phyloP scores from a whole-genome alignment of 2,797 vertebrate species.

The Trachurus trachurus region DNA sequence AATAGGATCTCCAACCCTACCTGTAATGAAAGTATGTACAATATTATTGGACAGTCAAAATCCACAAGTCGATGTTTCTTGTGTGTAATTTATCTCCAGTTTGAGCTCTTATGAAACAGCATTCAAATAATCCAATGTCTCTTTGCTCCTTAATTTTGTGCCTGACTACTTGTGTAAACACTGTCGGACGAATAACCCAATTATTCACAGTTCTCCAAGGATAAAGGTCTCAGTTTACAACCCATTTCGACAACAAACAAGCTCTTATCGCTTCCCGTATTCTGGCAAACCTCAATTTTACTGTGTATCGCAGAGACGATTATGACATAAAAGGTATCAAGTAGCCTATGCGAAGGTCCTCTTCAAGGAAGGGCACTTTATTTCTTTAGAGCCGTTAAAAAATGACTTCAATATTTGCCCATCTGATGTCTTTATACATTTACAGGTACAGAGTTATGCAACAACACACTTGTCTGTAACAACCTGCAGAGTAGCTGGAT shows the following conservation, averaged over 20 bases:
- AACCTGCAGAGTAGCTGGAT: not conserved
- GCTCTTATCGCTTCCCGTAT: not conserved
- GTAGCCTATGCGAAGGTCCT: not conserved
- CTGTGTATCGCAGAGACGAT: not conserved
- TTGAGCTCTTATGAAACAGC: not conserved
- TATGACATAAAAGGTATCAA: not conserved
- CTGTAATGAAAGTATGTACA: no score
- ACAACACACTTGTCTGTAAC: not conserved
- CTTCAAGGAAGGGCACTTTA: slow-evolving; percentile 4
- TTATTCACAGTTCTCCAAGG: not conserved
- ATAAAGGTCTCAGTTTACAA: slow-evolving; percentile 7
- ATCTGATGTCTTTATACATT: slow-evolving; percentile 13
- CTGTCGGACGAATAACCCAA: not conserved
- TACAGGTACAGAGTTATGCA: not conserved
- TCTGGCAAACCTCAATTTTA: not conserved
- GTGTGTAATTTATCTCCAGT: not conserved
- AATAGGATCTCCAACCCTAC: no score
- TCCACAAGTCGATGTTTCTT: not conserved
- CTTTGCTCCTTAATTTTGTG: not conserved
- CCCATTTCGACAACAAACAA: slow-evolving; percentile 36
- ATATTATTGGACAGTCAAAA: not conserved
- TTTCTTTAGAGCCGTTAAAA: slow-evolving; percentile 27
- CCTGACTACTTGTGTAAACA: not conserved
- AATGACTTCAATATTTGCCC: slow-evolving; percentile 1
- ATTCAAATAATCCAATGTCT: not conserved